Evolutionary conservation across 2,888 invertebrate genomes (phyloP), one percentile per base, ranked within the genome.

Genomic region (Muscina levida): DNA sequence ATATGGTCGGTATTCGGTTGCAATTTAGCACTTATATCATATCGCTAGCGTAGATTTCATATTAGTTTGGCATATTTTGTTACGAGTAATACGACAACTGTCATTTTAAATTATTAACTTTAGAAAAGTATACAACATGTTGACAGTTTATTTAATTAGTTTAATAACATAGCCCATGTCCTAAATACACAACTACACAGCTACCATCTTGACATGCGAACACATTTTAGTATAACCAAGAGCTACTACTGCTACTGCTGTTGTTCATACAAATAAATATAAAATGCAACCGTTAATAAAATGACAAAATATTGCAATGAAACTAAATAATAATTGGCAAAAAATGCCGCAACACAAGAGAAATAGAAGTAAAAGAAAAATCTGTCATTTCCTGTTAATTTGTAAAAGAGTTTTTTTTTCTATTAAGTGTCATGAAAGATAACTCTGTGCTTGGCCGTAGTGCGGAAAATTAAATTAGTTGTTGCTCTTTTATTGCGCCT

Each of bases 81-180:
- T 73, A 51, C 48, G 66, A 73, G 71, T 77, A 80, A 80, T 80
- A 77, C 80, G 80, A 53, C 77, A 80, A 73, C 77, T 80, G 80
- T 74, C 80, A 77, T 71, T 80, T 77, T 77, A 80, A 80, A 67
- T 80, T 80, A 80, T 77, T 77, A 80, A 71, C 77, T 77, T 44
- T 71, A 42, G 77, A 77, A 80, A 5, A 31, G 31, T 31, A 73
- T 74, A 71, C 80, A 74, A 77, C 77, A 77, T 80, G 80, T 80
- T 80, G 77, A 80, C 80, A 80, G 80, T 80, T 77, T 77, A 71
- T 80, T 80, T 80, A 80, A 80, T 80, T 80, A 80, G 73, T 80
- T 80, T 80, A 77, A 77, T 74, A 80, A 77, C 71, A 73, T 66
- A 74, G 72, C 37, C 31, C 31, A 19, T 62, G 62, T 17, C 62